Evolutionary conservation across 2,888 invertebrate genomes (phyloP).

Genomic region (Lasioglossum calceatum): DNA sequence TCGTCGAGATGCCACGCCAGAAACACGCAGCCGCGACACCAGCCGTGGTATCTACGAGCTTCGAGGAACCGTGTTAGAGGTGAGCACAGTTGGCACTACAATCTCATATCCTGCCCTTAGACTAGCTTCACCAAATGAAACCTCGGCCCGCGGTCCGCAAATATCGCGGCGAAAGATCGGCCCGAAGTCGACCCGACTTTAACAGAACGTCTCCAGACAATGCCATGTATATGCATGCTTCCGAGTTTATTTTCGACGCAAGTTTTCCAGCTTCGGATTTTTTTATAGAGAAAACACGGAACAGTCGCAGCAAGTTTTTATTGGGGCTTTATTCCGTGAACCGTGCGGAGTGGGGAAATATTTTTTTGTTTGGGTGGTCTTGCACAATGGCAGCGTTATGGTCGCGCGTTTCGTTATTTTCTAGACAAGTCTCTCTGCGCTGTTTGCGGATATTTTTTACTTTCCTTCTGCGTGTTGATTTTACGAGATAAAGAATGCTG

Average conservation of each 20-base stretch:
- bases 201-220: conserved; percentile 1
- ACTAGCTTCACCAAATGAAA: conserved; percentile 61
- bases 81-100: conserved; percentile 75
- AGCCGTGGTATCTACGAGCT: conserved; percentile 65
- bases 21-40: conserved; percentile 66
- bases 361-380: neutral
- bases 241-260: neutral
- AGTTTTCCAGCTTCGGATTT: neutral
- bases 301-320: neutral
- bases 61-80: conserved; percentile 76
- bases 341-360: neutral
- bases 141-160: conserved; percentile 58
- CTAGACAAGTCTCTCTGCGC: neutral
- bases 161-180: conserved; percentile 37
- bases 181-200: neutral
- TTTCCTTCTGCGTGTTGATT: too few species aligned
- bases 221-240: neutral
- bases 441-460: neutral
- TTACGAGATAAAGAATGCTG: neutral
- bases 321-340: neutral
- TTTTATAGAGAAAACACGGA: neutral
- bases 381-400: neutral
- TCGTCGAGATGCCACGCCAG: conserved; percentile 33
- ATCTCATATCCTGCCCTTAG: conserved; percentile 73
- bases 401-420: neutral